Percentiles rank a stretch among this genome's conserved stretches.
These are phyloP conservation scores for Frieseomelitta varia DNA, from an alignment of 1,140 invertebrate genomes.

Conservation along the genomic window DNA sequence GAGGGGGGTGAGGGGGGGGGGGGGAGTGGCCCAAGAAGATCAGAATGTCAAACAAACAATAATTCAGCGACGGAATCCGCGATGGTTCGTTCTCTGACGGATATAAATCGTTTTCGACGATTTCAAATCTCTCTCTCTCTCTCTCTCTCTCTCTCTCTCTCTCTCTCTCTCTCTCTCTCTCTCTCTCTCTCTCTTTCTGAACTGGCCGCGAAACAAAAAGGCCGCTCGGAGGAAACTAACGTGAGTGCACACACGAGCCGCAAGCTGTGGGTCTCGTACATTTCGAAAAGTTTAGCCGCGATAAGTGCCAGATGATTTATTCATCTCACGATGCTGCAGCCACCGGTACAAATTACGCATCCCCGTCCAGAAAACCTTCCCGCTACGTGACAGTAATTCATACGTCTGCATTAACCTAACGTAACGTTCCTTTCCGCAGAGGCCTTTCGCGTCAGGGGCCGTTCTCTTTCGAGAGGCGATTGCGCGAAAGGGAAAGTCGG, in stretches of 20 bases:
- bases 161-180: not conserved
- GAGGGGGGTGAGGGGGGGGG: fast-evolving
- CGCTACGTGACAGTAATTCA: constrained; percentile 68
- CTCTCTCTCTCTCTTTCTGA: not conserved
- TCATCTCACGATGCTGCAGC: constrained; percentile 64
- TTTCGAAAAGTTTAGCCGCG: constrained; percentile 62
- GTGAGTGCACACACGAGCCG: not conserved
- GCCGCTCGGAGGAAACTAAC: not conserved
- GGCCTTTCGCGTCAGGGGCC: not conserved
- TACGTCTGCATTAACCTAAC: constrained; percentile 65
- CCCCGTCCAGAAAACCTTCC: constrained; percentile 67
- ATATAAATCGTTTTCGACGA: constrained; percentile 43
- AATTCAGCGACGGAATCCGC: constrained; percentile 16
- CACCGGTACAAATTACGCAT: constrained; percentile 69
- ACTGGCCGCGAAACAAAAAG: constrained; percentile 9
- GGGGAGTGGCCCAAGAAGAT: constrained; percentile 14
- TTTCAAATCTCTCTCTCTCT: not conserved
- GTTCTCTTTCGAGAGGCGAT: not conserved
- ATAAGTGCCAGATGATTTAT: constrained; percentile 70
- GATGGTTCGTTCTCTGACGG: constrained; percentile 4
- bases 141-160: not conserved
- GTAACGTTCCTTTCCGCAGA: not conserved
- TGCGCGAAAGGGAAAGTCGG: constrained; percentile 19
- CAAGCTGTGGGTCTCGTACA: constrained; percentile 2
- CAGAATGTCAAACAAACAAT: constrained; percentile 37